Evolutionary conservation across 2,113 vertebrate species (phyloP).

Genomic region (Chamaetylas fuelleborni): DNA sequence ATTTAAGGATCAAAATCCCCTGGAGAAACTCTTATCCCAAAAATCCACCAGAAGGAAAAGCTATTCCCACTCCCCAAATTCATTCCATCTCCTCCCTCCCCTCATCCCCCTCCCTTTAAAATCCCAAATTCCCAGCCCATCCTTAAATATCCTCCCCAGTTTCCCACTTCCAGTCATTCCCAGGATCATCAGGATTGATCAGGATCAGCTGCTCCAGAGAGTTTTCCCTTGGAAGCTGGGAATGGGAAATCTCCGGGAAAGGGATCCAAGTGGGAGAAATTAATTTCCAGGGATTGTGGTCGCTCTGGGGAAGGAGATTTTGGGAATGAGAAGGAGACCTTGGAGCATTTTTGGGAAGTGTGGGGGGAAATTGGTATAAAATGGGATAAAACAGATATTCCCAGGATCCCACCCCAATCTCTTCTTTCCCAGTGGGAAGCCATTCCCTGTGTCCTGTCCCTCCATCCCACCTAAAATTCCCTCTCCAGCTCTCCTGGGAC

Average conservation of each 20-base stretch:
- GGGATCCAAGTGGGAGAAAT: no score
- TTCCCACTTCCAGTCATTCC: no score
- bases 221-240: neutral
- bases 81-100: accelerated
- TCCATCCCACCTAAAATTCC: neutral
- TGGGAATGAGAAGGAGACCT: neutral
- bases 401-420: neutral
- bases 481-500: neutral
- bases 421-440: neutral
- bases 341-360: neutral
- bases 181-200: neutral
- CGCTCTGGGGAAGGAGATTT: neutral
- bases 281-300: neutral
- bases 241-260: neutral
- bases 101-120: neutral
- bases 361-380: neutral
- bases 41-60: accelerated
- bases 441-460: neutral
- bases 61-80: neutral
- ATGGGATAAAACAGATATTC: neutral
- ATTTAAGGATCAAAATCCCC: neutral
- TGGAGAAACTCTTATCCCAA: neutral
- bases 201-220: neutral
- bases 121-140: neutral
- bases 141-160: neutral